These are phyloP conservation scores for Pinctada fucata DNA, from an alignment of 2,888 invertebrate genomes.

Conservation along the genomic window DNA sequence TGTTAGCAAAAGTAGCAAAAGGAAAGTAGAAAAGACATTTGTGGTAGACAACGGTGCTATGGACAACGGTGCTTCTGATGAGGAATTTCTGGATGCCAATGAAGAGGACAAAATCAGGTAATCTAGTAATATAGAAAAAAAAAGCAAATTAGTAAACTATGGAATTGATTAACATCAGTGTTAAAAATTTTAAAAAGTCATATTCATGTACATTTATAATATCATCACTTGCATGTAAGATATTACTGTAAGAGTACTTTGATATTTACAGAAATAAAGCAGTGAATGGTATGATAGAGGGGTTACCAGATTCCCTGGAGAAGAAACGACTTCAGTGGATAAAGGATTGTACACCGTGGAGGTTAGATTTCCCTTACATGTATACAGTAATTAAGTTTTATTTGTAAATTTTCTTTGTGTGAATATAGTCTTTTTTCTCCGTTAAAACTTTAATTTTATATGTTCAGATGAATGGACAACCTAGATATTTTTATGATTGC, in stretches of 20 bases:
- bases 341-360: constrained; percentile 70
- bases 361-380: constrained; percentile 50
- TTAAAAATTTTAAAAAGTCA: no score
- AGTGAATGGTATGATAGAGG: constrained; percentile 30
- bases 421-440: not conserved
- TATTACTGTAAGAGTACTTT: not conserved
- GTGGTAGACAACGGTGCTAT: not conserved
- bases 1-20: not conserved
- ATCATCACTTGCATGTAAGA: no score
- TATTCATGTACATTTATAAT: no score
- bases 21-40: constrained; percentile 3
- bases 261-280: constrained; percentile 8
- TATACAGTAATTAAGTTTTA: not conserved
- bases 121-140: not conserved
- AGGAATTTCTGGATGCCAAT: no score
- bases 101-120: not conserved
- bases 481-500: no score
- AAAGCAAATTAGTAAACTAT: not conserved
- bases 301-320: constrained; percentile 60
- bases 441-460: not conserved
- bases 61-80: no score
- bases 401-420: not conserved
- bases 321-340: constrained; percentile 65
- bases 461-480: not conserved
- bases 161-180: no score